Evolutionary conservation across 1,140 invertebrate species (phyloP).

Genomic region (Hypsibius dujardini): DNA sequence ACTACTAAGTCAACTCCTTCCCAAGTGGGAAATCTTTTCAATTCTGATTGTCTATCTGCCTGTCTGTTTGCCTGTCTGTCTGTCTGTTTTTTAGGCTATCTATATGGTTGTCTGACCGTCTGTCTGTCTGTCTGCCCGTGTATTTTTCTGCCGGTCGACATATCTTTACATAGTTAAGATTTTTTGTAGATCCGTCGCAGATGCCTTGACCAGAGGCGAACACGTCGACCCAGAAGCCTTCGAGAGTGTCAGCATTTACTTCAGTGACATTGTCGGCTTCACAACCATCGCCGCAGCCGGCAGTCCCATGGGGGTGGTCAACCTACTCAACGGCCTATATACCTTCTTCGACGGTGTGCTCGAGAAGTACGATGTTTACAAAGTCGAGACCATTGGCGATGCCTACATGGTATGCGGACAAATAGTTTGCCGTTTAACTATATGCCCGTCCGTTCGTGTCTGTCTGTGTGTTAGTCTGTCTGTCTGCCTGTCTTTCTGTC

Average conservation of each 20-base stretch:
- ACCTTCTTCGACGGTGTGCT: conserved; percentile 30
- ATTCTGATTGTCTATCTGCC: background rate
- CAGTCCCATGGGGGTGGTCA: conserved; percentile 25
- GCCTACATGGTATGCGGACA: conserved; percentile 42
- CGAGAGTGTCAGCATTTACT: conserved; percentile 34
- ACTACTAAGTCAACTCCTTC: conserved; percentile 3
- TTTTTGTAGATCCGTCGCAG: conserved; percentile 56
- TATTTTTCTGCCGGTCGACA: no score
- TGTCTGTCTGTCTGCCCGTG: no score
- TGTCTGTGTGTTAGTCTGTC: no score
- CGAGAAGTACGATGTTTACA: conserved; percentile 31
- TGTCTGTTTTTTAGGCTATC: no score
- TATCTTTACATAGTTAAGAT: no score
- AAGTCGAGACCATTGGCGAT: conserved; percentile 75
- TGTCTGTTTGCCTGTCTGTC: background rate
- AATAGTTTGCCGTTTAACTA: conserved; percentile 15
- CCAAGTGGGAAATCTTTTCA: background rate
- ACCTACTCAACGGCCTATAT: conserved; percentile 30
- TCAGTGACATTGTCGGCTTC: conserved; percentile 35
- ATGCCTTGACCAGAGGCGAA: conserved; percentile 72
- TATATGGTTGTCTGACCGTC: no score
- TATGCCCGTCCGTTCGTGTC: no score
- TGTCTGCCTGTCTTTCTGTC: no score
- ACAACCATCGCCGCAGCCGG: conserved; percentile 29
- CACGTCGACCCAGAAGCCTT: conserved; percentile 48